Conservation (phyloP, 2,797 vertebrate species). For the Bradypodion ventrale region DNA sequence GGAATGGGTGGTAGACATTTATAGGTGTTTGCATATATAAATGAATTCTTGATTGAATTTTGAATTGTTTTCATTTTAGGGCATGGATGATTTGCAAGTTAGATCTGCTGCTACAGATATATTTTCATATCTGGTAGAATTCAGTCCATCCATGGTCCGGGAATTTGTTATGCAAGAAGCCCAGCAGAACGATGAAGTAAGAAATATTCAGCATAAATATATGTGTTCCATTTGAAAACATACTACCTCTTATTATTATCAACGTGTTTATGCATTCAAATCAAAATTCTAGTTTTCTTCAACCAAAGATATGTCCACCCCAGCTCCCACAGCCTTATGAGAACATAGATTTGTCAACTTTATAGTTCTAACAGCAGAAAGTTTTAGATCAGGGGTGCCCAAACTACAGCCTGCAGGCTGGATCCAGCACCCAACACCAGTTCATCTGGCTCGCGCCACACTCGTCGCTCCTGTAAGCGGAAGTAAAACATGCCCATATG, state of each 20-base stretch:
- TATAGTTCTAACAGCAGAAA: background rate
- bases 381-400: no score
- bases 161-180: conserved; percentile 99
- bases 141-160: conserved; percentile 98
- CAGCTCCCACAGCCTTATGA: background rate
- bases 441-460: no score
- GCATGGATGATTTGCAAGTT: conserved; percentile 98
- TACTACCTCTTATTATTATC: background rate
- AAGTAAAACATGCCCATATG: no score
- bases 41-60: no score
- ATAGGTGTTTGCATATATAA: no score
- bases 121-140: conserved; percentile 99
- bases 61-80: conserved; percentile 74
- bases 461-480: no score
- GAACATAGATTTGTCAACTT: background rate
- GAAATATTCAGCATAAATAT: conserved; percentile 51
- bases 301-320: no score
- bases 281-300: conserved; percentile 32
- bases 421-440: no score
- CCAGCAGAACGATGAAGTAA: conserved; percentile 96
- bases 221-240: conserved; percentile 18
- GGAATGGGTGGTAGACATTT: no score
- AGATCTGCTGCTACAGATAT: conserved; percentile 97
- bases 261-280: conserved; percentile 3
- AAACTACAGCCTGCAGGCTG: no score